Conservation (phyloP, 2,888 invertebrate species). For the Tanaodytes sp. region DNA sequence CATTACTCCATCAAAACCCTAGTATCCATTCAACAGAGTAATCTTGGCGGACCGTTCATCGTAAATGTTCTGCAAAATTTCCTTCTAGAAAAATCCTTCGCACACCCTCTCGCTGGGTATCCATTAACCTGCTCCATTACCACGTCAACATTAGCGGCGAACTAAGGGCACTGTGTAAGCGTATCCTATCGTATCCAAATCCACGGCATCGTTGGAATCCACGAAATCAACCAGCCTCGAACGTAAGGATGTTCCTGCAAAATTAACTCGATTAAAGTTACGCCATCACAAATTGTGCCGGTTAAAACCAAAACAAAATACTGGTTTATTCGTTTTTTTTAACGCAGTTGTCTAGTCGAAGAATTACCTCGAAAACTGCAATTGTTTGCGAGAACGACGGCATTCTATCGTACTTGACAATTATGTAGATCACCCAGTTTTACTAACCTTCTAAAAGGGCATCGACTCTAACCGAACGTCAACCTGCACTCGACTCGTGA, state of each 20-base stretch:
- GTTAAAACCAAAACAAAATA: no score
- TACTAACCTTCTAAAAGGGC: conserved; percentile 33
- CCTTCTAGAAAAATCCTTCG: no score
- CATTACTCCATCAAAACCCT: conserved; percentile 71
- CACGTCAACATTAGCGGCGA: conserved; percentile 1
- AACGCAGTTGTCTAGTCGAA: no score
- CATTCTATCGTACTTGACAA: neutral
- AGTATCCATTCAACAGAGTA: conserved; percentile 37
- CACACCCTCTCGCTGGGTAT: neutral
- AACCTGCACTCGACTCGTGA: conserved; percentile 8
- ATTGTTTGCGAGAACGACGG: neutral
- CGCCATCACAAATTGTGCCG: no score
- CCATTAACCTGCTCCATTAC: conserved; percentile 17
- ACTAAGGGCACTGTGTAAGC: conserved; percentile 7
- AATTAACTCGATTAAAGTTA: neutral
- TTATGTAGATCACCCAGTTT: conserved; percentile 5
- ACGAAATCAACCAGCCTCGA: conserved; percentile 1
- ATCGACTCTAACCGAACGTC: conserved; percentile 20
- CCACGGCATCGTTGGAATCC: conserved; percentile 1
- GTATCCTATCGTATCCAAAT: conserved; percentile 12
- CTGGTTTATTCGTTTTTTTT: no score
- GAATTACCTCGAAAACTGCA: neutral
- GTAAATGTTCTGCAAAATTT: no score
- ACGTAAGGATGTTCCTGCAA: conserved; percentile 2
- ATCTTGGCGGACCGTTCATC: neutral